A percentile compares a stretch with the other conserved stretches of the same genome.
Evolutionary conservation across 2,113 vertebrate genomes (phyloP).

Genomic region (Egretta garzetta): DNA sequence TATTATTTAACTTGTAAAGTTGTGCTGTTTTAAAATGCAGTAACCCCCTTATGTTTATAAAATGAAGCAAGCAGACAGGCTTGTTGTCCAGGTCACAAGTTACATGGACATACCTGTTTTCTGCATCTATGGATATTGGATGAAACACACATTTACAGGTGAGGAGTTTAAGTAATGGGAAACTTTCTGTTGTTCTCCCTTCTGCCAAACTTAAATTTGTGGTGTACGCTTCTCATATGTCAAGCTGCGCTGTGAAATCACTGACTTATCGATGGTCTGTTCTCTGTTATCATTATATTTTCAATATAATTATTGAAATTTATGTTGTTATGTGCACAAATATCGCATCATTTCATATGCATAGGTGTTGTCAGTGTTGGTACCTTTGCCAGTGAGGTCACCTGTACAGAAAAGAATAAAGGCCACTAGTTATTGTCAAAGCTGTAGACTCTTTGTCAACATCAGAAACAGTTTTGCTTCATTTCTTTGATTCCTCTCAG

Average conservation of each 20-base stretch:
- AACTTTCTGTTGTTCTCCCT: not conserved
- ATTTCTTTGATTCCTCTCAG: not conserved
- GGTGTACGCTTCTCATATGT: not conserved
- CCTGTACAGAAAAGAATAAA: not conserved
- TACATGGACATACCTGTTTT: not conserved
- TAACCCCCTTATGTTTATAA: not conserved
- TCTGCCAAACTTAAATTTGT: not conserved
- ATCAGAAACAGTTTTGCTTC: not conserved
- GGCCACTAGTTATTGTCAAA: not conserved
- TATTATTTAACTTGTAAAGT: not conserved
- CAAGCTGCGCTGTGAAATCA: not conserved
- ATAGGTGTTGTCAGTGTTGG: not conserved
- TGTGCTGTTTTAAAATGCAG: not conserved
- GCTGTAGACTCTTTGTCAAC: not conserved
- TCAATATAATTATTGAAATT: too few relatives aligned
- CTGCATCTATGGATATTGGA: not conserved
- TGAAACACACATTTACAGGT: not conserved
- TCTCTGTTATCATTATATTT: not conserved
- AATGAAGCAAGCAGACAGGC: not conserved
- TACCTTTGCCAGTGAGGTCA: not conserved
- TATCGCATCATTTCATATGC: not conserved
- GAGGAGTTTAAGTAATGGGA: not conserved
- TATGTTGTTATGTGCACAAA: not conserved
- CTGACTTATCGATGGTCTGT: not conserved
- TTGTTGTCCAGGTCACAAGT: not conserved